phyloP scores from a whole-genome alignment of 2,888 invertebrate species.

The Julus scandinavius region DNA sequence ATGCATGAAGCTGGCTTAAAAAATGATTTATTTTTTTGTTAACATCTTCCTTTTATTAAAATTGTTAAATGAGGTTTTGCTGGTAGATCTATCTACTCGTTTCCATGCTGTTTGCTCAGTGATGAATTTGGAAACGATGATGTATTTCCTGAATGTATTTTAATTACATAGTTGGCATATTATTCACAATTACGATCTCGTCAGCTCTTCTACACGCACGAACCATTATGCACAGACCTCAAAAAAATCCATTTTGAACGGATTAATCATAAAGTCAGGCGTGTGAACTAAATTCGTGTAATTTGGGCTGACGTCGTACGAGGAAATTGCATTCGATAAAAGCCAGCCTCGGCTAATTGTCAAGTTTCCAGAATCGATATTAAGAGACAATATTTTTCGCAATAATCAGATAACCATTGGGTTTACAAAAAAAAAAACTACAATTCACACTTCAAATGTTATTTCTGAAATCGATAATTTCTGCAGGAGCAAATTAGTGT shows the following conservation, averaged over 20 bases:
- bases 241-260: constrained; percentile 31
- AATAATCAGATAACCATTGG: constrained; percentile 19
- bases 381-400: constrained; percentile 7
- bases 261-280: constrained; percentile 42
- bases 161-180: constrained; percentile 39
- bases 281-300: constrained; percentile 29
- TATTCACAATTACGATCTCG: constrained; percentile 41
- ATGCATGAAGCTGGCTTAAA: neutral
- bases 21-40: constrained; percentile 5
- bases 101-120: constrained; percentile 35
- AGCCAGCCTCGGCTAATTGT: neutral
- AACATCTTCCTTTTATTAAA: constrained; percentile 33
- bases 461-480: neutral
- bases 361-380: constrained; percentile 14
- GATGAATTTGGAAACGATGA: constrained; percentile 30
- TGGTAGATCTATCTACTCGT: neutral
- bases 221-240: neutral
- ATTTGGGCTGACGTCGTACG: neutral
- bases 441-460: neutral
- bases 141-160: constrained; percentile 35
- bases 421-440: neutral
- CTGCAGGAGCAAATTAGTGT: neutral
- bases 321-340: neutral
- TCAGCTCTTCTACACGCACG: neutral
- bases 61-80: constrained; percentile 8